Percentiles rank a stretch among this genome's conserved stretches.
These are phyloP conservation scores for Agriopis aurantiaria DNA, from an alignment of 2,888 invertebrate species.

Conservation along the genomic window DNA sequence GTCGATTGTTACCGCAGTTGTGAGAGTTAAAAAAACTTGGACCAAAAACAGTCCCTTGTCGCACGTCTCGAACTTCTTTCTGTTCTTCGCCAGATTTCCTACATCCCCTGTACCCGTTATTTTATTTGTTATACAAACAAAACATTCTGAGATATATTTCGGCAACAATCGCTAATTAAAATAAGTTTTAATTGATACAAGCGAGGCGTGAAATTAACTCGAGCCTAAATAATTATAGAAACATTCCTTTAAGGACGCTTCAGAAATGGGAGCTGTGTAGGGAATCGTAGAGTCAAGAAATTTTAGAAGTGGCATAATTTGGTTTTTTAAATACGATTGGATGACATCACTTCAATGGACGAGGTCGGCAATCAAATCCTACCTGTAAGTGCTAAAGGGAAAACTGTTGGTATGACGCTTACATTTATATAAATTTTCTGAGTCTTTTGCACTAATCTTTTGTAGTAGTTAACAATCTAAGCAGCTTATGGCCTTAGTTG, in stretches of 20 bases:
- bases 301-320: constrained; percentile 36
- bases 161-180: constrained; percentile 55
- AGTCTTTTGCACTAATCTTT: too few species aligned
- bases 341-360: background rate
- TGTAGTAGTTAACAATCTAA: too few species aligned
- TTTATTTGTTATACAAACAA: constrained; percentile 11
- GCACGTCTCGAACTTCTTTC: background rate
- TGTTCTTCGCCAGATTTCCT: background rate
- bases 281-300: constrained; percentile 34
- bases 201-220: constrained; percentile 61
- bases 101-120: background rate
- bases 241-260: constrained; percentile 58
- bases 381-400: too few species aligned
- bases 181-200: constrained; percentile 61
- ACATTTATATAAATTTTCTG: too few species aligned
- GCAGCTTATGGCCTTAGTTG: too few species aligned
- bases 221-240: constrained; percentile 64
- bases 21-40: too few species aligned
- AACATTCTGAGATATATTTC: constrained; percentile 18
- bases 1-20: too few species aligned
- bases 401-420: too few species aligned
- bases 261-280: constrained; percentile 50
- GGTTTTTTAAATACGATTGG: background rate
- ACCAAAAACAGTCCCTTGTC: background rate
- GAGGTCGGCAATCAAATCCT: too few species aligned